Conservation (phyloP, 1,140 invertebrate genomes). For the Polypedilum vanderplanki region DNA sequence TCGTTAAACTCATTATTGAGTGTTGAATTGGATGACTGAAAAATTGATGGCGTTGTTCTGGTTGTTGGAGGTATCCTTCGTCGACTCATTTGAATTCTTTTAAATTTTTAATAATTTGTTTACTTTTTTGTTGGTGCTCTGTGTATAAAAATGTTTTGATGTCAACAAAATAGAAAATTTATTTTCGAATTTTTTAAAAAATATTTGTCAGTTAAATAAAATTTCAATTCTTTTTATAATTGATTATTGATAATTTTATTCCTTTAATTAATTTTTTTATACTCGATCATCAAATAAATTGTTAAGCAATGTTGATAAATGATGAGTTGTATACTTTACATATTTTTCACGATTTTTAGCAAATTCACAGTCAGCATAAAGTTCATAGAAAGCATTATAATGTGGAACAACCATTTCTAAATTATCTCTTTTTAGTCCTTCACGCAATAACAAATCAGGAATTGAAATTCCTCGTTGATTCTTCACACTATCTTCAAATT, state of each 20-base stretch:
- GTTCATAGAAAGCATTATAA: conserved; percentile 72
- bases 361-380: conserved; percentile 65
- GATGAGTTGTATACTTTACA: conserved; percentile 81
- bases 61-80: not conserved
- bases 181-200: too few relatives aligned
- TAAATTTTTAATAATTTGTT: not conserved
- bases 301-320: conserved; percentile 70
- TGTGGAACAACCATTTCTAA: conserved; percentile 76
- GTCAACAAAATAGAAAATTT: too few relatives aligned
- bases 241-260: too few relatives aligned
- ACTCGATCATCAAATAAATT: conserved; percentile 78
- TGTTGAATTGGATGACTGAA: not conserved
- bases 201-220: too few relatives aligned
- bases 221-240: too few relatives aligned
- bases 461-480: conserved; percentile 87
- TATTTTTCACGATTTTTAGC: conserved; percentile 93
- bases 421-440: conserved; percentile 74
- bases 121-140: not conserved
- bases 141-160: too few relatives aligned
- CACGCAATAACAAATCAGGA: conserved; percentile 80
- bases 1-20: not conserved
- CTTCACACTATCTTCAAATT: conserved; percentile 81
- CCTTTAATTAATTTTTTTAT: conserved; percentile 40
- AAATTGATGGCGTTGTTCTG: not conserved
- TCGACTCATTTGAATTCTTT: not conserved